These are phyloP conservation scores for Parasteatoda lunata DNA, from an alignment of 2,888 invertebrate genomes.

Conservation along the genomic window DNA sequence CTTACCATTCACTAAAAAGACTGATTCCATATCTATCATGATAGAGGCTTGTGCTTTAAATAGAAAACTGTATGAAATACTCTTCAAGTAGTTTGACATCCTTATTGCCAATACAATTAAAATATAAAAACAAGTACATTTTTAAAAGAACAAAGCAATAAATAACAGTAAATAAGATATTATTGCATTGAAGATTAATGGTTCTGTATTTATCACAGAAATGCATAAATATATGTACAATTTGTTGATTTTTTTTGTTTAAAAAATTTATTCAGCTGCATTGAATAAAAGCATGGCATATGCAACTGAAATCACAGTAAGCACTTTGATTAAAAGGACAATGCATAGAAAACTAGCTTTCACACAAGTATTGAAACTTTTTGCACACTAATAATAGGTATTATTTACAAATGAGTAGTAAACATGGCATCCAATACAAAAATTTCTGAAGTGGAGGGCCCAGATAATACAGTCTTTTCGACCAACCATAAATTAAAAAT, in stretches of 20 bases:
- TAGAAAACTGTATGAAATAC: no score
- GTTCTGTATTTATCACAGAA: conserved; percentile 62
- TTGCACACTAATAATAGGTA: not conserved
- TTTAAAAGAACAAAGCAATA: no score
- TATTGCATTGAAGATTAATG: conserved; percentile 44
- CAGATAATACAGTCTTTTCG: no score
- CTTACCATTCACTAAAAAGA: no score
- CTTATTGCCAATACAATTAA: no score
- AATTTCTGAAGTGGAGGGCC: no score
- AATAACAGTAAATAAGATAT: not conserved
- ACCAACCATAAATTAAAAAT: no score
- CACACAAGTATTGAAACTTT: not conserved
- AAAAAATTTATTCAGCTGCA: conserved; percentile 54
- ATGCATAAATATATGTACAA: conserved; percentile 44
- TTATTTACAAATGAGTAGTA: not conserved
- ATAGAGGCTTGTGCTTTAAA: no score
- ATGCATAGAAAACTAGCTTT: conserved; percentile 2
- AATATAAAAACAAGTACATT: no score
- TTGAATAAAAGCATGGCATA: conserved; percentile 54
- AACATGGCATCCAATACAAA: not conserved
- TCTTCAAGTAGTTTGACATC: no score
- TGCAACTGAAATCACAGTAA: conserved; percentile 66
- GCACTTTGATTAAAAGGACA: conserved; percentile 55
- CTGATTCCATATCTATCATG: no score
- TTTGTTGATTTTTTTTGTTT: conserved; percentile 32